Conservation (phyloP, 1,140 invertebrate genomes). For the Drosophila nikananu region DNA sequence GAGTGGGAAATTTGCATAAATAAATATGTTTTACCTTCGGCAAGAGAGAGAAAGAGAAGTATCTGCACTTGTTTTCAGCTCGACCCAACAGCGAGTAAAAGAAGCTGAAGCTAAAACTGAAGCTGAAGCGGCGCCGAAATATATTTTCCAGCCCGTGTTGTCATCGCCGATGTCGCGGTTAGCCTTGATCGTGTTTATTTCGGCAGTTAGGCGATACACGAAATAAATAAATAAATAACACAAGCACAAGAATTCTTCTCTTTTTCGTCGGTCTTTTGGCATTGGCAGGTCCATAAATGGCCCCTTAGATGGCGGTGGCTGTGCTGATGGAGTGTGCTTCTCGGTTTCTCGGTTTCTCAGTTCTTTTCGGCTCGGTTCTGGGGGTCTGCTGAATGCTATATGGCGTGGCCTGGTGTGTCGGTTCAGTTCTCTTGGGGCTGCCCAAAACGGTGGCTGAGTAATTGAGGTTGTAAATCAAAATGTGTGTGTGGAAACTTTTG, state of each 20-base stretch:
- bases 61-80: slow-evolving; percentile 58
- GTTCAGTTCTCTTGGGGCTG: slow-evolving; percentile 27
- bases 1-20: slow-evolving; percentile 72
- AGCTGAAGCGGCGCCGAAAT: slow-evolving; percentile 48
- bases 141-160: slow-evolving; percentile 71
- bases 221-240: slow-evolving; percentile 74
- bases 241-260: slow-evolving; percentile 70
- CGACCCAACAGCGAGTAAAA: slow-evolving; percentile 5
- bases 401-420: slow-evolving; percentile 37
- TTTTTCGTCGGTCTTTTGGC: slow-evolving; percentile 53
- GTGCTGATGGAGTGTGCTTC: slow-evolving; percentile 21
- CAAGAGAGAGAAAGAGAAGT: slow-evolving; percentile 27
- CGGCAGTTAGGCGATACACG: slow-evolving; percentile 63
- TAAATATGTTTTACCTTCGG: slow-evolving; percentile 59
- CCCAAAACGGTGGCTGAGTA: slow-evolving; percentile 42
- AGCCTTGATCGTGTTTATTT: slow-evolving; percentile 78
- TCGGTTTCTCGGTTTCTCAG: slow-evolving; percentile 2
- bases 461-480: slow-evolving; percentile 52
- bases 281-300: slow-evolving; percentile 72
- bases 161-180: slow-evolving; percentile 37
- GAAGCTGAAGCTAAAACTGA: slow-evolving; percentile 14
- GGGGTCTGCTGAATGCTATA: slow-evolving; percentile 6
- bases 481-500: slow-evolving; percentile 26
- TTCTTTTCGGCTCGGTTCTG: slow-evolving; percentile 27
- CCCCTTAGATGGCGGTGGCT: slow-evolving; percentile 38